Evolutionary conservation across 2,113 vertebrate genomes (phyloP), one percentile per base, ranked within the genome.

Genomic region (Ptilorrhoa leucosticta): DNA sequence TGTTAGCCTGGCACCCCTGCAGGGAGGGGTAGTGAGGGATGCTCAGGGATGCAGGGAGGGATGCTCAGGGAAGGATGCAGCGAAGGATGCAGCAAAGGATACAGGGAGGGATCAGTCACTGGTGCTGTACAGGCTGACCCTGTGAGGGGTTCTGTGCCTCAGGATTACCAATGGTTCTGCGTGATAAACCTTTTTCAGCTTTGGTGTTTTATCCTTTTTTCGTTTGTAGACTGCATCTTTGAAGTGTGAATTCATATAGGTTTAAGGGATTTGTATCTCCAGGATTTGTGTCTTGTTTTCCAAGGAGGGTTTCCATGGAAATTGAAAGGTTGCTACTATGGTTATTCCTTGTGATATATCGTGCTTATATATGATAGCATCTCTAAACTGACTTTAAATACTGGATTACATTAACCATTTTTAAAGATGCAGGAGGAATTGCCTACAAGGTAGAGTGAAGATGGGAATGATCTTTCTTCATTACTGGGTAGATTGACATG

Each of bases 241-340:
- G 0, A 33, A 61, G 44, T 31, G 44, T 71, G 64, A 66, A 57
- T 72, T 90, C 78, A 23, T 71, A 61, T 69, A 84, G 35, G 10
- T 92, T 24, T 87, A 81, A 75, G 82, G 92, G 54, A 89, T 95
- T 91, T 81, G 31, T 80, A 27, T 95, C 93, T 75, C 39, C 91
- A 66, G 23, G 54, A 81, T 85, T 75, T 92, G 40, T 95, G 37
- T 90, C 40, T 89, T 87, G 48, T 93, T 69, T 91, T 94, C 40
- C 92, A 44, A 65, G 57, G 33, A 71, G 23, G 56, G 69, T 97
- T 97, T 96, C 94, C 91, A 97, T 94, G 94, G 94, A 93, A 97
- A 95, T 83, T 21, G 57, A 82, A 95, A 94, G 88, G 79, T 79
- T 94, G 71, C 73, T 96, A 23, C 72, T 91, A 47, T 94, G 68